Base-by-base conservation (phyloP, 2,888 invertebrate species). In the Alcis repandata region DNA sequence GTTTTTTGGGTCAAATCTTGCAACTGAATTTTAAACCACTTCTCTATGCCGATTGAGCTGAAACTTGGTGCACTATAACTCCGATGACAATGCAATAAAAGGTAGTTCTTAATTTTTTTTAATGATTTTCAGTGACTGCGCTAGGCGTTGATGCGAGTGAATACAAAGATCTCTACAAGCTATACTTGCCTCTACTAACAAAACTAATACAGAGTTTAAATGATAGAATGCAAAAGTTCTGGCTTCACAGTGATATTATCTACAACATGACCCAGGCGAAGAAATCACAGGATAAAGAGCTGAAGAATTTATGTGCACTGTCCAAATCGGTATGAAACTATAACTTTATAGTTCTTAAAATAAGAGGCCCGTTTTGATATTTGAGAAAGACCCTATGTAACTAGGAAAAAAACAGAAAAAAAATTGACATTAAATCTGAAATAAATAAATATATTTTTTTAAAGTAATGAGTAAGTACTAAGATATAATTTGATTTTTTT, bases 151-250 rank as follows among this genome's bases (percentile, higher is more conserved):
- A 54, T 32, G 43, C 43, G 7, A 43, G 15, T 19, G 43, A 54
- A 13, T 54, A 54, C 32, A 43, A 17, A 10, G 32, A 54, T 10
- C n/a, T 54, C 13, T 43, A 17, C 36, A 41, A 43, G 11, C 8
- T 22, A 15, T 54, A 54, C 17, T 32, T 54, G 10, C 54, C 54
- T 17, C 41, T 27, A 32, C 17, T 54, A 13, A 43, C 36, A 0
- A 43, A 41, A 13, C 54, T 19, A 10, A 41, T 41, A 32, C 41
- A 54, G 7, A 11, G 84, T 80, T 70, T 54, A 2, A 43, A 43
- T 13, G 43, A 43, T 2, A 41, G 54, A 32, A 54, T 54, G 27
- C 54, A 54, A 15, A 54, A 54, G 9, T 54, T 54, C 20, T 54
- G 54, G 54, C 43, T 54, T 0, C 43, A 43, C 32, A 54, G 32